Percentiles rank a stretch among this genome's conserved stretches.
Conservation (phyloP, 2,888 invertebrate genomes). For the Hemicrepidius hirtus region DNA sequence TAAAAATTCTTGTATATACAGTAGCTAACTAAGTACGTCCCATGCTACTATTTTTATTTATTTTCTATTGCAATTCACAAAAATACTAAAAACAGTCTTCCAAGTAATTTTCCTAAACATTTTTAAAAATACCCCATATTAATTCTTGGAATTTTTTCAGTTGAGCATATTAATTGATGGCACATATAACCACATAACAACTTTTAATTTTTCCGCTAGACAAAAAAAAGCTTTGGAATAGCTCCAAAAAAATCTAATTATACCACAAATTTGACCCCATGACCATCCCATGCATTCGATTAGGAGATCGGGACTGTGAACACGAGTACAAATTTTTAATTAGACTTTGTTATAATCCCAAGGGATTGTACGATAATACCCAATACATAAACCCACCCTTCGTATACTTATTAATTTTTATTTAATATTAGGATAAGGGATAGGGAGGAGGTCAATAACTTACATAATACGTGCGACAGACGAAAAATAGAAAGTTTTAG, state of each 20-base stretch:
- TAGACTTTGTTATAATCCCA: slow-evolving; percentile 49
- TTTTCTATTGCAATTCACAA: no score
- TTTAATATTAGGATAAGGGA: slow-evolving; percentile 38
- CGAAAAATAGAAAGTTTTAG: slow-evolving; percentile 33
- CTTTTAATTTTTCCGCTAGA: not conserved
- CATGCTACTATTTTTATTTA: no score
- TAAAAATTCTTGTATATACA: no score
- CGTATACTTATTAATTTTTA: slow-evolving; percentile 48
- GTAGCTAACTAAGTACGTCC: no score
- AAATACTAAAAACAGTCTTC: no score
- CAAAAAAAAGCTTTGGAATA: not conserved
- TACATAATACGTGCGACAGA: slow-evolving; percentile 32
- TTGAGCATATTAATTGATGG: no score
- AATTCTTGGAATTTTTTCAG: no score
- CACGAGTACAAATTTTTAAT: slow-evolving; percentile 49
- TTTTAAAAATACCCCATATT: no score
- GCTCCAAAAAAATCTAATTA: slow-evolving; percentile 17
- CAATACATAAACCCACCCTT: slow-evolving; percentile 44
- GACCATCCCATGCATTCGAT: slow-evolving; percentile 34
- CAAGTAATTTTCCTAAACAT: no score
- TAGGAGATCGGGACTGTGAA: slow-evolving; percentile 22
- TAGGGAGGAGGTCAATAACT: slow-evolving; percentile 43
- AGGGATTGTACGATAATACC: slow-evolving; percentile 47
- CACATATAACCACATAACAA: no score
- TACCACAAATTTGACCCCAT: slow-evolving; percentile 13